These are phyloP conservation scores for Stichopus horrens DNA, from an alignment of 53 echinoderm and acorn worm species.

Conservation along the genomic window DNA sequence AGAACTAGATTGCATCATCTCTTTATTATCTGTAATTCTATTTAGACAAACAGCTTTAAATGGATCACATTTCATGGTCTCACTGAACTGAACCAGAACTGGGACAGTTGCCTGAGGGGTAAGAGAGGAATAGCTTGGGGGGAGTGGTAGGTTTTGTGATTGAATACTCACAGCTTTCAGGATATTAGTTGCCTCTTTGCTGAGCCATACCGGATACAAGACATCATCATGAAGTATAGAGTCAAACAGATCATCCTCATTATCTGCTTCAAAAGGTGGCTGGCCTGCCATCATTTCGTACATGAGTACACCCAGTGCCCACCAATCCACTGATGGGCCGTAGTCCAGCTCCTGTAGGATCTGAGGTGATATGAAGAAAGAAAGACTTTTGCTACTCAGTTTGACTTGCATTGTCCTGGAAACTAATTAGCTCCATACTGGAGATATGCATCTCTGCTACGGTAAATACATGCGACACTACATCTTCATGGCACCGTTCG, in stretches of 20 bases:
- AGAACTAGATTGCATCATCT: too few species aligned
- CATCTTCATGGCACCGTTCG: neutral
- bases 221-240: conserved; percentile 97
- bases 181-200: conserved; percentile 95
- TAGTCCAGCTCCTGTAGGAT: conserved; percentile 98
- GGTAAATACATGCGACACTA: neutral
- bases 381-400: neutral
- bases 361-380: conserved; percentile 35
- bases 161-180: conserved; percentile 91
- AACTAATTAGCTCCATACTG: neutral
- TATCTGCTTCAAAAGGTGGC: conserved; percentile 98
- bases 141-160: too few species aligned
- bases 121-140: too few species aligned
- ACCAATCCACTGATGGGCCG: conserved; percentile 98
- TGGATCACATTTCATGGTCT: too few species aligned
- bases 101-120: too few species aligned
- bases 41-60: too few species aligned
- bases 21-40: too few species aligned
- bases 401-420: neutral
- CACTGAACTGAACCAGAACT: too few species aligned
- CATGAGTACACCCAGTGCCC: conserved; percentile 98
- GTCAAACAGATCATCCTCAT: conserved; percentile 97
- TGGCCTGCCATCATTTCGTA: conserved; percentile 99
- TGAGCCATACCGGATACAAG: conserved; percentile 96
- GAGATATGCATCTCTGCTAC: neutral